Evolutionary conservation across 2,113 vertebrate species (phyloP).

Genomic region (Gadus chalcogrammus): DNA sequence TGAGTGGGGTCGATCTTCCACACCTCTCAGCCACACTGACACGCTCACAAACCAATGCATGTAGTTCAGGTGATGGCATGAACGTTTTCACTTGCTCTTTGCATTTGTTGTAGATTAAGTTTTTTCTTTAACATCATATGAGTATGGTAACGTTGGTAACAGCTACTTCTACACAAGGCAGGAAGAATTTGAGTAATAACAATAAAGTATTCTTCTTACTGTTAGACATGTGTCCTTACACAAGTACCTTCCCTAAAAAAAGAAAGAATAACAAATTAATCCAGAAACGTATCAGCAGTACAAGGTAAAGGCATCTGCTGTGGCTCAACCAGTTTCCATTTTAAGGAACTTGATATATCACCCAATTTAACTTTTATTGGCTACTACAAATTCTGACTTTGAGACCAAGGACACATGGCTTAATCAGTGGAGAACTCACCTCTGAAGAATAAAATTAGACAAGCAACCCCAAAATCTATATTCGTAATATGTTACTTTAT

Average conservation of each 20-base stretch:
- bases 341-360: no score
- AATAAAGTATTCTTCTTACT: slow-evolving; percentile 42
- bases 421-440: no score
- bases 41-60: not conserved
- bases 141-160: slow-evolving; percentile 66
- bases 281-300: no score
- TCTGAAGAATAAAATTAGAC: no score
- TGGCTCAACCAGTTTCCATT: no score
- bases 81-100: not conserved
- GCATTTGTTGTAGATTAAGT: slow-evolving; percentile 27
- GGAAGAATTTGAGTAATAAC: slow-evolving; percentile 50
- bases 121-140: slow-evolving; percentile 34
- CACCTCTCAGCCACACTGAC: not conserved
- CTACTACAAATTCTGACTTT: no score
- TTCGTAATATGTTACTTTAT: no score
- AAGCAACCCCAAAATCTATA: no score
- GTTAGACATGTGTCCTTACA: slow-evolving; percentile 33
- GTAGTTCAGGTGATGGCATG: not conserved
- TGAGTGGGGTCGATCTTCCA: not conserved
- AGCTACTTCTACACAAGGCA: slow-evolving; percentile 48
- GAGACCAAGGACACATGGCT: no score
- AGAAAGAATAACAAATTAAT: no score
- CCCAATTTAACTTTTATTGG: no score
- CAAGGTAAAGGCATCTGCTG: no score
- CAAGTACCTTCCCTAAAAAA: slow-evolving; percentile 1